Percentiles rank a stretch among this genome's conserved stretches.
Conservation (phyloP, 2,113 vertebrate species). For the Macrotis lagotis region DNA sequence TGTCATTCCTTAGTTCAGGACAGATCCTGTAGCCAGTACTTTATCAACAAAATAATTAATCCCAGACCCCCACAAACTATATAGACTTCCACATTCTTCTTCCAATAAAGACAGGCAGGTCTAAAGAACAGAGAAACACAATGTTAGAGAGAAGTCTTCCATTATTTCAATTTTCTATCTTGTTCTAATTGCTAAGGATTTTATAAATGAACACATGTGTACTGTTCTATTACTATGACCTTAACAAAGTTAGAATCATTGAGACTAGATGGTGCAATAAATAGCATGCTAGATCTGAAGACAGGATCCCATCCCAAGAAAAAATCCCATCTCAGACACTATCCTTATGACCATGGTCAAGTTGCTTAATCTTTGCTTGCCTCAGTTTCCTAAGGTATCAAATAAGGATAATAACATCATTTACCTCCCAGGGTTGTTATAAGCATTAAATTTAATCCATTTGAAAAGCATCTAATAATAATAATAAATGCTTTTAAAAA, state of each 20-base stretch:
- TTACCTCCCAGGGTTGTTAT: neutral
- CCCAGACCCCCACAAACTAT: neutral
- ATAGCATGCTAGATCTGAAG: neutral
- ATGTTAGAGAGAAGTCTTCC: neutral
- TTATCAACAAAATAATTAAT: slow-evolving; percentile 18
- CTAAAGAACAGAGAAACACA: neutral
- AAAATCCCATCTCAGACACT: neutral
- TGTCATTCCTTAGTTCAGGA: slow-evolving; percentile 36
- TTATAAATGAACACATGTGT: neutral
- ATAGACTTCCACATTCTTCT: neutral
- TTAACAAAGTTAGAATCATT: neutral
- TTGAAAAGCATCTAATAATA: neutral
- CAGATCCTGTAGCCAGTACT: neutral
- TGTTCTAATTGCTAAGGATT: neutral
- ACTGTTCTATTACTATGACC: neutral
- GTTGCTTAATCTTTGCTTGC: neutral
- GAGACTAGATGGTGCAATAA: neutral
- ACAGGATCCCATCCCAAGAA: neutral
- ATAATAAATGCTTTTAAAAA: neutral
- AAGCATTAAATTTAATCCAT: neutral
- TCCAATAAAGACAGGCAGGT: neutral
- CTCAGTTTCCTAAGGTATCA: neutral
- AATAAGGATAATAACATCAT: neutral
- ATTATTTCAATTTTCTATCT: neutral
- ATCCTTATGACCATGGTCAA: neutral